These are phyloP conservation scores for Liopterus haemorrhoidalis DNA, from an alignment of 2,888 invertebrate species.

Conservation along the genomic window DNA sequence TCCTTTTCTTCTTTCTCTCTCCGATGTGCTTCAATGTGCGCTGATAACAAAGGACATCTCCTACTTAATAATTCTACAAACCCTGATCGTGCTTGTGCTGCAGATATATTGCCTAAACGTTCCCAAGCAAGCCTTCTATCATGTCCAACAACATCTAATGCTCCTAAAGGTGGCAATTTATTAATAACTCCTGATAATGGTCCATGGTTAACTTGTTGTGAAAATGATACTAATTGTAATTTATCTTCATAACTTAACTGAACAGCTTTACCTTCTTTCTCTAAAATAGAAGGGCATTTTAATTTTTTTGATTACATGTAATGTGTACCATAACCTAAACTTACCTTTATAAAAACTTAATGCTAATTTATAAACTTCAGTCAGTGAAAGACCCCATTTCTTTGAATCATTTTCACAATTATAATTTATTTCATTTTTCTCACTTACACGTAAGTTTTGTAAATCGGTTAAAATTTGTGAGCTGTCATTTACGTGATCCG, in stretches of 20 bases:
- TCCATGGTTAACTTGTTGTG: slow-evolving; percentile 86
- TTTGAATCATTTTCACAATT: slow-evolving; percentile 23
- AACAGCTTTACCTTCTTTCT: slow-evolving; percentile 96
- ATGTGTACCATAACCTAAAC: slow-evolving; percentile 21
- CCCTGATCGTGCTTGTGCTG: slow-evolving; percentile 84
- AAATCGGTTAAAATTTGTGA: slow-evolving; percentile 39
- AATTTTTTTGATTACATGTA: slow-evolving; percentile 6
- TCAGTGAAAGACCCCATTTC: slow-evolving; percentile 64
- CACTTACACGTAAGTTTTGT: slow-evolving; percentile 35
- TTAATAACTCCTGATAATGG: slow-evolving; percentile 65
- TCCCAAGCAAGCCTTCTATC: slow-evolving; percentile 94
- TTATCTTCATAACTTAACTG: slow-evolving; percentile 92
- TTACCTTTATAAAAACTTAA: slow-evolving; percentile 91
- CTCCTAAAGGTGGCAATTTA: slow-evolving; percentile 72
- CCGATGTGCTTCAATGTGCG: slow-evolving; percentile 86
- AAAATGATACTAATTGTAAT: slow-evolving; percentile 82
- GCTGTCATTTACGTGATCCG: slow-evolving; percentile 37
- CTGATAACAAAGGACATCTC: slow-evolving; percentile 83
- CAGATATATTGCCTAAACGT: slow-evolving; percentile 75
- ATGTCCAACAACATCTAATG: slow-evolving; percentile 90
- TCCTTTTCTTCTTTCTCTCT: slow-evolving; percentile 79
- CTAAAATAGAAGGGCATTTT: slow-evolving; percentile 57
- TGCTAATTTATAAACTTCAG: slow-evolving; percentile 84
- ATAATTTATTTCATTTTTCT: slow-evolving; percentile 23
- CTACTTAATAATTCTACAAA: slow-evolving; percentile 84